Evolutionary conservation across 2,797 vertebrate species (phyloP), one percentile per base, ranked within the genome.

Genomic region (Nyctalus aviator): DNA sequence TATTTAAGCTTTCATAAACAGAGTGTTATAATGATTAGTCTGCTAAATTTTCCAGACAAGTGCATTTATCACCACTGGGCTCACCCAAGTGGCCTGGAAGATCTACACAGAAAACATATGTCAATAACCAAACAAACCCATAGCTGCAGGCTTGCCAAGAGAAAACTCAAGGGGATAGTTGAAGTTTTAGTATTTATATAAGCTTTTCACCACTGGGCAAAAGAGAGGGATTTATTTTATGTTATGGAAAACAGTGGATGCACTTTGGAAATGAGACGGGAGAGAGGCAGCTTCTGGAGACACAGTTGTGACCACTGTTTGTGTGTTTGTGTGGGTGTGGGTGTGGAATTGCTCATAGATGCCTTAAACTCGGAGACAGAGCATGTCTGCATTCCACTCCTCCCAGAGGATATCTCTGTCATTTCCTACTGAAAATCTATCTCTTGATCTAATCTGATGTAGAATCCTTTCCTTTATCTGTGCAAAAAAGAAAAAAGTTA

Each of bases 391-490:
- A 97, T 98, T 97, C 89, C 93, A 1, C 66, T 59, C 78, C 27
- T 87, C 96, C 94, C 94, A 94, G 82, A 79, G 90, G 88, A 96
- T 9, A 90, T 6, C 95, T 73, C 75, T 5, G 96, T 96, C 75
- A 91, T 96, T 97, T 95, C 94, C 92, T 84, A 71, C 91, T 95
- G 89, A 97, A 98, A 98, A 17, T 95, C 85, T 97, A 96, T 94
- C 94, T 95, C 96, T 95, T 96, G 96, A 96, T 96, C 95, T 98
- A 97, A 96, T 96, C 85, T 96, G 79, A 96, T 95, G 85, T 94
- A 93, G 94, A 97, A 97, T 85, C 81, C 37, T 93, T 97, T 95
- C 91, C 48, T 97, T 95, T 96, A 94, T 96, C 96, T 95, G 87
- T 84, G 44, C 53, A 89, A 73, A 96, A 69, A 30, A 41, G 37